Evolutionary conservation across 2,797 vertebrate genomes (phyloP).

Genomic region (Dallia pectoralis): DNA sequence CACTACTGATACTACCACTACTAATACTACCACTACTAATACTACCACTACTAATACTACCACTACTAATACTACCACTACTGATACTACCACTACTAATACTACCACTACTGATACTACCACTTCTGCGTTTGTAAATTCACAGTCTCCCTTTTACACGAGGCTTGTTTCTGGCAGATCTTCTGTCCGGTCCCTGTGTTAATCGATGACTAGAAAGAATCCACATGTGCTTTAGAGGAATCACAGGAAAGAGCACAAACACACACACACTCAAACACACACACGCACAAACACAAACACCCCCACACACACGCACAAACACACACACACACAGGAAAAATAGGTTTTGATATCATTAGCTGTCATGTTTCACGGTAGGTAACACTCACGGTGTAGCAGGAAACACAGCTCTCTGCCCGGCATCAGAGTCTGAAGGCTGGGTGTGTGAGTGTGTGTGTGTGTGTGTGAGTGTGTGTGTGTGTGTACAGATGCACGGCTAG

Average conservation of each 20-base stretch:
- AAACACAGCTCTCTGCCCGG: conserved; percentile 64
- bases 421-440: conserved; percentile 44
- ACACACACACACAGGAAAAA: conserved; percentile 49
- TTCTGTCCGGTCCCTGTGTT: conserved; percentile 34
- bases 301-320: conserved; percentile 3
- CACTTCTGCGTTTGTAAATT: not conserved
- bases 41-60: too few species aligned
- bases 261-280: not conserved
- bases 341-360: conserved; percentile 74
- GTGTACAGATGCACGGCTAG: conserved; percentile 57
- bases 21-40: too few species aligned
- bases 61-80: too few species aligned
- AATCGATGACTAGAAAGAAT: conserved; percentile 63
- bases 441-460: conserved; percentile 20
- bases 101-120: not conserved
- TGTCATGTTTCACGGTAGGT: conserved; percentile 75
- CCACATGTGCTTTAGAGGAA: conserved; percentile 20
- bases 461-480: conserved; percentile 31
- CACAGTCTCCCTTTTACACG: conserved; percentile 30
- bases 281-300: not conserved
- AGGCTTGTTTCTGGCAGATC: conserved; percentile 44
- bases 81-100: not conserved
- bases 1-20: too few species aligned
- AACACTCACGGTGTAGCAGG: conserved; percentile 57
- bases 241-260: conserved; percentile 13